A percentile compares a stretch with the other conserved stretches of the same genome.
phyloP scores from a whole-genome alignment of 2,888 invertebrate species.

The Polietes domitor region DNA sequence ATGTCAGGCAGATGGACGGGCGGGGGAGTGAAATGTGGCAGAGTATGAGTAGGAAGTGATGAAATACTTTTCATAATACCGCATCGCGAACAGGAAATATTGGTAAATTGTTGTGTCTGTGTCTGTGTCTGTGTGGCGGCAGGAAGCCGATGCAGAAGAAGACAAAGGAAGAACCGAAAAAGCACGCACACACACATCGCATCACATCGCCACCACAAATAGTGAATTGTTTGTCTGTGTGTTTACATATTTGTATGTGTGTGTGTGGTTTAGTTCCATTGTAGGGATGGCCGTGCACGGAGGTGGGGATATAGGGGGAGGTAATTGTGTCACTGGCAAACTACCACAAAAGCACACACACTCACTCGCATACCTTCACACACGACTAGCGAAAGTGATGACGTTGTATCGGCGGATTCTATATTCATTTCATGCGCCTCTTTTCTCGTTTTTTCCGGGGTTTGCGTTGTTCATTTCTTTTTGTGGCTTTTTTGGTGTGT shows the following conservation, averaged over 20 bases:
- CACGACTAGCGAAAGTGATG: constrained; percentile 57
- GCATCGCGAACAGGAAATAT: constrained; percentile 35
- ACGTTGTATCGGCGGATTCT: constrained; percentile 39
- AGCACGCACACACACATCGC: constrained; percentile 11
- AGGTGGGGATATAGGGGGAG: not conserved
- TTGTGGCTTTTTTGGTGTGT: not conserved
- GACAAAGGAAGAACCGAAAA: constrained; percentile 18
- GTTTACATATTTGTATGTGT: too few relatives aligned
- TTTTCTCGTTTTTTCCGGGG: constrained; percentile 8
- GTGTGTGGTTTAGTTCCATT: not conserved
- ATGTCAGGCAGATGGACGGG: not conserved
- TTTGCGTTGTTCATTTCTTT: constrained; percentile 27
- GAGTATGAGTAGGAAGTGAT: not conserved
- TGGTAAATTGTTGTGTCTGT: constrained; percentile 33
- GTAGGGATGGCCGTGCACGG: too few relatives aligned
- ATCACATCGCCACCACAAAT: not conserved
- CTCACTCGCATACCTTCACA: not conserved
- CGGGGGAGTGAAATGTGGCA: not conserved
- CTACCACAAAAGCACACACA: not conserved
- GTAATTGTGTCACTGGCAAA: constrained; percentile 52
- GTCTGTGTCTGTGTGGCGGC: not conserved
- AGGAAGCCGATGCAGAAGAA: not conserved
- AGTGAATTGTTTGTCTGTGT: too few relatives aligned
- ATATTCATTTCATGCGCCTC: constrained; percentile 21
- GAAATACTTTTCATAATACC: constrained; percentile 28